Evolutionary conservation across 2,797 vertebrate species (phyloP).

Genomic region (Lerista edwardsae): DNA sequence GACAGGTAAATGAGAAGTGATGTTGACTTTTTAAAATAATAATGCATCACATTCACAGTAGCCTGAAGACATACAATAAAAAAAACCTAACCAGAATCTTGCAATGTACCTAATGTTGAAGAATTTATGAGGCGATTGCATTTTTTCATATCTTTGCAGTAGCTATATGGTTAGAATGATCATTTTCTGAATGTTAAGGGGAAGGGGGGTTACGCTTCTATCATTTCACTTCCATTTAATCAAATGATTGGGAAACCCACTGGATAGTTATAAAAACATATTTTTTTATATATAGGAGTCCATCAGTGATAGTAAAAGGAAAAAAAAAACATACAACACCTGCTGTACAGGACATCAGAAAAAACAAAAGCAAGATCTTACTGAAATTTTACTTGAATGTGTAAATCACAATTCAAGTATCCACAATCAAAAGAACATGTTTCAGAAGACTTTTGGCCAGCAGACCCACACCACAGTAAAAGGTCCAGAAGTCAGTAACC

Average conservation of each 20-base stretch:
- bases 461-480: too few species aligned
- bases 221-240: conserved; percentile 35
- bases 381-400: background rate
- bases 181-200: conserved; percentile 49
- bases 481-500: too few species aligned
- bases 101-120: background rate
- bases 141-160: conserved; percentile 38
- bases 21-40: conserved; percentile 25
- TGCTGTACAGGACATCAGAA: background rate
- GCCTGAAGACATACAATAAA: conserved; percentile 19
- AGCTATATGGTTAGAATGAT: conserved; percentile 35
- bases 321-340: background rate
- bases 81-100: conserved; percentile 18
- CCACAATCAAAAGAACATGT: too few species aligned
- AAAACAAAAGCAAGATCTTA: background rate
- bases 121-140: conserved; percentile 31
- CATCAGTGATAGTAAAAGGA: background rate
- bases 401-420: too few species aligned
- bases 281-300: conserved; percentile 17
- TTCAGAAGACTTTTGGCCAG: too few species aligned
- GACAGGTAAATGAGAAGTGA: conserved; percentile 15
- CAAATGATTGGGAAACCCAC: conserved; percentile 43
- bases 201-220: conserved; percentile 16
- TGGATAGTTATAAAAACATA: conserved; percentile 34
- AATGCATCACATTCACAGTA: conserved; percentile 41